Conservation (phyloP, 1,140 invertebrate species). For the Euschistus heros region DNA sequence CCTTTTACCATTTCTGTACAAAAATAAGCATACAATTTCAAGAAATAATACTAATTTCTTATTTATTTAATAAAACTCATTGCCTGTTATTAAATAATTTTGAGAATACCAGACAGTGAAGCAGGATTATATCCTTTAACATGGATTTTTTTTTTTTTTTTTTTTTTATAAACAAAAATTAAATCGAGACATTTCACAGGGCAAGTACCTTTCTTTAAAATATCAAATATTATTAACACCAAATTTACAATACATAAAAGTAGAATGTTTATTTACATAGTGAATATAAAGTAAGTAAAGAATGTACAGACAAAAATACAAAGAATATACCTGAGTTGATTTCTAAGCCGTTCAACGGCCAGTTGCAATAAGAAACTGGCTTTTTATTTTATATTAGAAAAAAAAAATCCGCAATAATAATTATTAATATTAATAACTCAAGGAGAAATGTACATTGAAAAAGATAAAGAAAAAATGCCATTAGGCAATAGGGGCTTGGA, state of each 20-base stretch:
- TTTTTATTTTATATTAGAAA: no score
- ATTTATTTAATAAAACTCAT: neutral
- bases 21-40: constrained; percentile 15
- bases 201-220: neutral
- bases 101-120: no score
- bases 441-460: no score
- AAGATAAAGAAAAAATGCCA: no score
- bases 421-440: no score
- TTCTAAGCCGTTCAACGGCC: neutral
- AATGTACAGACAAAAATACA: constrained; percentile 14
- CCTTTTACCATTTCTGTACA: constrained; percentile 13
- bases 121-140: no score
- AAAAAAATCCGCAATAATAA: no score
- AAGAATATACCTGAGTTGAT: constrained; percentile 5
- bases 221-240: neutral
- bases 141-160: no score
- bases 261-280: neutral
- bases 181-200: neutral
- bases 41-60: constrained; percentile 11
- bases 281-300: constrained; percentile 8
- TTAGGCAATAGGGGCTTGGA: no score
- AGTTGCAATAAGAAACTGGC: no score
- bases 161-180: no score
- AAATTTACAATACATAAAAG: constrained; percentile 2
- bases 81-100: no score